Evolutionary conservation across 2,888 invertebrate genomes (phyloP).

Genomic region (Trachelus stipa): DNA sequence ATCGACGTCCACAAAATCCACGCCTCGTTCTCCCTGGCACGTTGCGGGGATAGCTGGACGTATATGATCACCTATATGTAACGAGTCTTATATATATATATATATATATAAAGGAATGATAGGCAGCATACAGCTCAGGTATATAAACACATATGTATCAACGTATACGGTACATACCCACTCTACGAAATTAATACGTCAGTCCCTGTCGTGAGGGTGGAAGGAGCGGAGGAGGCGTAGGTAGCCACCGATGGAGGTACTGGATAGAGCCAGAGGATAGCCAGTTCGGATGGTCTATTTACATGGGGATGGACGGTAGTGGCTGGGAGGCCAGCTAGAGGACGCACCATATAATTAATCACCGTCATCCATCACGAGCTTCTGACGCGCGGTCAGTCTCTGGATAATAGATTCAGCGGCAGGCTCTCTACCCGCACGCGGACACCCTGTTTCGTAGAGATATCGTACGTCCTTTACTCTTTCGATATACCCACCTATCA

Average conservation of each 20-base stretch:
- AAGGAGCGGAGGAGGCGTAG: background rate
- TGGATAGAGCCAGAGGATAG: constrained; percentile 3
- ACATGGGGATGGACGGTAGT: constrained; percentile 7
- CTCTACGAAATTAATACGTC: constrained; percentile 38
- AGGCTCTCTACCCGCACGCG: background rate
- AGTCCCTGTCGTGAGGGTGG: constrained; percentile 4
- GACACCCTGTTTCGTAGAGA: background rate
- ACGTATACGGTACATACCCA: constrained; percentile 11
- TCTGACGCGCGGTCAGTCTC: constrained; percentile 52
- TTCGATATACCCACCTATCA: too few relatives aligned
- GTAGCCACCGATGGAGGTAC: constrained; percentile 3
- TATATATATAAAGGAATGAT: constrained; percentile 2
- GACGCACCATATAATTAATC: constrained; percentile 51
- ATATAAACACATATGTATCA: background rate
- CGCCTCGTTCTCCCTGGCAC: constrained; percentile 39
- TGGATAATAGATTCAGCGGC: constrained; percentile 45
- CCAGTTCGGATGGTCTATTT: constrained; percentile 8
- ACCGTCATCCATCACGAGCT: constrained; percentile 58
- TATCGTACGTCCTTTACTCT: too few relatives aligned
- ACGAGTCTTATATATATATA: background rate
- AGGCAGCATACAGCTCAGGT: background rate
- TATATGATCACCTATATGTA: constrained; percentile 11
- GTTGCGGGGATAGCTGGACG: constrained; percentile 32
- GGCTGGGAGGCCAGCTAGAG: constrained; percentile 7
- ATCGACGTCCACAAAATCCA: constrained; percentile 43